phyloP scores from a whole-genome alignment of 2,113 vertebrate species.

The Pitta sordida region DNA sequence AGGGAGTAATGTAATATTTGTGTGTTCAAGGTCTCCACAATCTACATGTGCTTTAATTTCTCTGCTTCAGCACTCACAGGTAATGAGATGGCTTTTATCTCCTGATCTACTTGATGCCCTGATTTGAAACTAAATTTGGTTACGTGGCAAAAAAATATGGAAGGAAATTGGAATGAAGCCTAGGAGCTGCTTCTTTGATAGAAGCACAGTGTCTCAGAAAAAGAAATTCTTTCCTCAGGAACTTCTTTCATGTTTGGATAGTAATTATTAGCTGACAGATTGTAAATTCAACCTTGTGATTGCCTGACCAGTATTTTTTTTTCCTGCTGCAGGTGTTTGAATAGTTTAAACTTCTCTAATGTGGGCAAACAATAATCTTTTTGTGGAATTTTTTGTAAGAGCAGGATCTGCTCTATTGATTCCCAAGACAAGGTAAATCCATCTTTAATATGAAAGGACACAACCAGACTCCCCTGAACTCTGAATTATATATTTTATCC shows the following conservation, averaged over 20 bases:
- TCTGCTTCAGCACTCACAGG: not conserved
- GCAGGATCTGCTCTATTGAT: rapidly evolving
- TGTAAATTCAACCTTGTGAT: not conserved
- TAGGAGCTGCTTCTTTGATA: not conserved
- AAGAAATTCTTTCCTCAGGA: not conserved
- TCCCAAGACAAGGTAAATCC: not conserved
- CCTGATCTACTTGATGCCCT: not conserved
- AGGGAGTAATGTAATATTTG: not conserved
- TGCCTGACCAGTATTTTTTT: not conserved
- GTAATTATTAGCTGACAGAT: not conserved
- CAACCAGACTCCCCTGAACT: not conserved
- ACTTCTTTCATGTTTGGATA: not conserved
- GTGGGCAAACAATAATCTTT: rapidly evolving
- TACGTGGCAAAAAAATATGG: too few species aligned
- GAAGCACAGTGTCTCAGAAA: not conserved
- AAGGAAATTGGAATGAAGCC: not conserved
- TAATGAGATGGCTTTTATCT: not conserved
- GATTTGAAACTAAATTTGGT: not conserved
- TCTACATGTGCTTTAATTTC: not conserved
- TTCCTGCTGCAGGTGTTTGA: not conserved
- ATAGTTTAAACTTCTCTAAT: rapidly evolving
- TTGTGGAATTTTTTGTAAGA: not conserved
- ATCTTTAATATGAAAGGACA: not conserved
- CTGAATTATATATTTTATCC: not conserved
- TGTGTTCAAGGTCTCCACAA: not conserved